Base-by-base conservation (phyloP, 23 tunicate genomes). In the Clavelina lepadiformis region DNA sequence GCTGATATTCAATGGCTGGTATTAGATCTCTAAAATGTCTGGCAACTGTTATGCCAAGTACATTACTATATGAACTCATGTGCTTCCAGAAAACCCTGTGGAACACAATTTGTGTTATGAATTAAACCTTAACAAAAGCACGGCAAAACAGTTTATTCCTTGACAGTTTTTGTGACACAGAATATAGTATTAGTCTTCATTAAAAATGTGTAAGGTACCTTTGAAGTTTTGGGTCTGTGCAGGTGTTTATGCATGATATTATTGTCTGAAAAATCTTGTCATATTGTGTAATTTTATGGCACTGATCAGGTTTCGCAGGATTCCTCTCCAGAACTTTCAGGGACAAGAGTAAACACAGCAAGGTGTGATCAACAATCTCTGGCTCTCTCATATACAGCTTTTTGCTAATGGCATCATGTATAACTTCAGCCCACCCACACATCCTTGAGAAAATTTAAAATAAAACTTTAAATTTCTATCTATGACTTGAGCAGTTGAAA, bases 401-500 rank as follows among this genome's bases (percentile, higher is more conserved):
- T 32, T 61, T 68, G 33, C 20, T 8, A 29, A 84, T 26, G 1
- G 83, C 93, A 70, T 84, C 93, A 45, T 76, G 63, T 4, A 84
- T 30, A 5, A 84, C 93, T 26, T 76, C 74, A n/a, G 63, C 82
- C 57, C 83, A 63, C 11, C 83, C 78, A 29, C 55, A 45, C 35
- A 70, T 41, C 38, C 76, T 77, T 29, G 3, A 54, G 35, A 70
- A 68, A 65, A 58, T 23, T 29, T 5, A 19, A 28, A 58, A 29
- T 53, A 6, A 6, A 53, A n/a, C 23, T 20, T 20, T 18, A 53
- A 18, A 53, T 53, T 13, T 13, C 6, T 53, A 6, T 18, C 19
- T 18, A 18, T 20, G 20, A 11, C 11, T 15, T 44, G 49, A 11
- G 15, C 49, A 44, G 15, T 44, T 13, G 59, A 18, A 53, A 13